Conservation (phyloP, 2,113 vertebrate species). For the Dermatemys mawii region DNA sequence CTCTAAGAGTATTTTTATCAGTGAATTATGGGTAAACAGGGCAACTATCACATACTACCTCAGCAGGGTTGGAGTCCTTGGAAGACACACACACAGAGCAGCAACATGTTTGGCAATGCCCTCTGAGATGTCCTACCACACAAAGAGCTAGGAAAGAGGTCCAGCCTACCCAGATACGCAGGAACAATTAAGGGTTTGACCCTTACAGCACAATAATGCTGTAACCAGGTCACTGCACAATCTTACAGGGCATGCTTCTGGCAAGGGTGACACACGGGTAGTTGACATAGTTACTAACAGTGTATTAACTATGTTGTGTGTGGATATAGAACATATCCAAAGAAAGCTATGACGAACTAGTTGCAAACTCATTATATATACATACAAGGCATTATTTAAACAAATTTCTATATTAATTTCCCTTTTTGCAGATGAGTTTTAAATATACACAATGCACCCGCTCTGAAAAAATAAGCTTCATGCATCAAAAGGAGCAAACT, state of each 20-base stretch:
- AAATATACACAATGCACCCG: not conserved
- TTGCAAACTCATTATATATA: not conserved
- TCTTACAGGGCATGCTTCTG: not conserved
- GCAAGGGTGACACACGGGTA: not conserved
- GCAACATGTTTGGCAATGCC: not conserved
- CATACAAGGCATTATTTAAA: not conserved
- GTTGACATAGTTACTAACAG: not conserved
- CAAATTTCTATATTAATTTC: not conserved
- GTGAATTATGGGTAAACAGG: not conserved
- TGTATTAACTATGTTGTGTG: not conserved
- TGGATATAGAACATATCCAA: not conserved
- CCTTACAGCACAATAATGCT: not conserved
- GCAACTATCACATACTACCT: not conserved
- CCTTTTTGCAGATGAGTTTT: constrained; percentile 7
- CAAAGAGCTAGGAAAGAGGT: not conserved
- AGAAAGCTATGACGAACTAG: not conserved
- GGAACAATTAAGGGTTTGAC: not conserved
- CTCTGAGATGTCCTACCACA: not conserved
- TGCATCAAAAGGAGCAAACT: not conserved
- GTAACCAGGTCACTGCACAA: constrained; percentile 13
- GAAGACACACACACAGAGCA: not conserved
- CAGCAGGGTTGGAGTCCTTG: constrained; percentile 22
- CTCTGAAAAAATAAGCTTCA: not conserved
- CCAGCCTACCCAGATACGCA: not conserved
- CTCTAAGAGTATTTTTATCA: constrained; percentile 44